A percentile compares a stretch with the other conserved stretches of the same genome.
Evolutionary conservation across 2,797 vertebrate species (phyloP).

Genomic region (Gymnoscopelus microlampas): DNA sequence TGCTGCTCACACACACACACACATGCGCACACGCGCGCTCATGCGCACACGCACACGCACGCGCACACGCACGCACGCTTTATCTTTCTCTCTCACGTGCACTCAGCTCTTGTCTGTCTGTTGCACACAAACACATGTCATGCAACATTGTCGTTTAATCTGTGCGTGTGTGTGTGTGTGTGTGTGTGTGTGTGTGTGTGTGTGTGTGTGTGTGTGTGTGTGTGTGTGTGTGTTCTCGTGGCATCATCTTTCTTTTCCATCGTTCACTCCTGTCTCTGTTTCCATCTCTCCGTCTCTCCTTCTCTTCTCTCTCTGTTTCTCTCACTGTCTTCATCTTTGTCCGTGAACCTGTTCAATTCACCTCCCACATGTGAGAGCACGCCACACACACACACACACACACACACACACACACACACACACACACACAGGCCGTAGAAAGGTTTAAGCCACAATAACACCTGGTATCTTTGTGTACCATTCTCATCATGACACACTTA

Average conservation of each 20-base stretch:
- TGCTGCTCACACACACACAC: not conserved
- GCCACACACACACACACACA: slow-evolving; percentile 17
- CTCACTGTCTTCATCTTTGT: not conserved
- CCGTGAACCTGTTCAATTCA: not conserved
- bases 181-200: no score
- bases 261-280: slow-evolving; percentile 27
- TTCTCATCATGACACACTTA: slow-evolving; percentile 11
- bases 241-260: slow-evolving; percentile 37
- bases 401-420: not conserved
- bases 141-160: no score
- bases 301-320: slow-evolving; percentile 38
- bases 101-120: no score
- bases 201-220: no score
- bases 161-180: no score
- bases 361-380: slow-evolving; percentile 17
- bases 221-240: no score
- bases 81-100: no score
- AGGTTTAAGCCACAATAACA: slow-evolving; percentile 58
- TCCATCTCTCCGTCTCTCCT: slow-evolving; percentile 35
- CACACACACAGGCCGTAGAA: not conserved
- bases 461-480: slow-evolving; percentile 59
- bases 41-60: no score
- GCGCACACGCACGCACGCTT: no score
- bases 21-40: no score
- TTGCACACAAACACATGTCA: no score